Evolutionary conservation across 2,888 invertebrate species (phyloP), one percentile per base, ranked within the genome.

Genomic region (Stenotaenia linearis): DNA sequence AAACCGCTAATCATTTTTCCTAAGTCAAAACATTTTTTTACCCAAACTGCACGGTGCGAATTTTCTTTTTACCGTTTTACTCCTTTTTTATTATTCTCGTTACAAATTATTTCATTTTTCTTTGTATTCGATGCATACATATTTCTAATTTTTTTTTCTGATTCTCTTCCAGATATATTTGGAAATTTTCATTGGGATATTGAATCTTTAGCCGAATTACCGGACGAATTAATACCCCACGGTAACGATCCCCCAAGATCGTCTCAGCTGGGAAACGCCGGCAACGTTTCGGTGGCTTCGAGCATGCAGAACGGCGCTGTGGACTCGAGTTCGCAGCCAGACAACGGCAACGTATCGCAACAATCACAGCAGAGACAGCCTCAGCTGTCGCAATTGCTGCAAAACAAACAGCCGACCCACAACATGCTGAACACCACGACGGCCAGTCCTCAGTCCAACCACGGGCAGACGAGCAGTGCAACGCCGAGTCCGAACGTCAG

Each of bases 101-200:
- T 45, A n/a, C n/a, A 5, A 0, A 5, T 45, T 10, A 12, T 6
- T 56, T 75, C n/a, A 25, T 23, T n/a, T 25, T 1, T 21, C 6
- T 28, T 23, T 10, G 21, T 75, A 4, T 75, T 75, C 32, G 21
- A 10, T 10, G 30, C 1, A 0, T 23, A 74, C 15, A 15, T 15
- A 2, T 75, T 15, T n/a, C n/a, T n/a, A n/a, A 21, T 75, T 32
- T 75, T 32, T 75, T 1, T 21, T 30, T 18, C 35, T 37, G 35
- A n/a, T 84, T 82, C 83, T 84, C 86, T 86, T 85, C 83, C 88
- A 91, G 93, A 93, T 90, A 91, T 92, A 86, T 91, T 92, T 87
- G 92, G 93, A 83, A 93, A 92, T 88, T 91, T 91, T 86, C 92
- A 93, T 90, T 92, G 93, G 87, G 93, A 94, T 88, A 90, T 96